A percentile compares a stretch with the other conserved stretches of the same genome.
Evolutionary conservation across 2,797 vertebrate genomes (phyloP).

Genomic region (Meda fulgida): DNA sequence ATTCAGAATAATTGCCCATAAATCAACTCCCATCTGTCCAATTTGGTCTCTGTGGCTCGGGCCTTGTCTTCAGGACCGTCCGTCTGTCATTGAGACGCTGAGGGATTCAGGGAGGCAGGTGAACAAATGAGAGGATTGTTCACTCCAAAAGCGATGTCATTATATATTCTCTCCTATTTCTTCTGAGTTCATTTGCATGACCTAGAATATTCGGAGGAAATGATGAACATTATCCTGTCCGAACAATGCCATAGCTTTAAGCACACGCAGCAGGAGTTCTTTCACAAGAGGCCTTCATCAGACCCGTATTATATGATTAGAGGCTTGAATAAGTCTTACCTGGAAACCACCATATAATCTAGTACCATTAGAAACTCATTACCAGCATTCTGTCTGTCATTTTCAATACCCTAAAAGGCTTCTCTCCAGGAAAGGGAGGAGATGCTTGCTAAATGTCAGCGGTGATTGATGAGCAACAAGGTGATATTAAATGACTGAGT

Average conservation of each 20-base stretch:
- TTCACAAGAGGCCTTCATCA: constrained; percentile 4
- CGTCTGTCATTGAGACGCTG: constrained; percentile 38
- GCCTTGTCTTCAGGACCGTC: constrained; percentile 28
- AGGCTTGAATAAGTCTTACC: constrained; percentile 28
- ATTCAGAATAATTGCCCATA: constrained; percentile 52
- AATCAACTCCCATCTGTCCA: constrained; percentile 57
- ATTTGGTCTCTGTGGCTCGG: constrained; percentile 46
- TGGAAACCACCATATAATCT: constrained; percentile 36
- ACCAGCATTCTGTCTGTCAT: constrained; percentile 18
- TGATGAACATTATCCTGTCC: constrained; percentile 34
- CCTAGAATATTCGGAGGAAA: constrained; percentile 17
- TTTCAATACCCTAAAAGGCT: constrained; percentile 28
- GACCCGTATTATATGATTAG: constrained; percentile 28
- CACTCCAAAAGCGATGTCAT: constrained; percentile 34
- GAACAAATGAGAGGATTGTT: constrained; percentile 48
- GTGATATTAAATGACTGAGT: constrained; percentile 25
- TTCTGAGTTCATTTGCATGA: constrained; percentile 41
- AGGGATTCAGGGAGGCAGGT: constrained; percentile 41
- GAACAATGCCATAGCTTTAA: constrained; percentile 18
- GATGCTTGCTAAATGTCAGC: constrained; percentile 36
- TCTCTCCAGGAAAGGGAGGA: background rate
- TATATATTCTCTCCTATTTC: constrained; percentile 35
- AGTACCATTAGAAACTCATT: constrained; percentile 44
- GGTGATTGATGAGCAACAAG: constrained; percentile 44
- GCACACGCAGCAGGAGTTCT: background rate